Base-by-base conservation (phyloP, 2,888 invertebrate species). In the Choristoneura rosaceana region DNA sequence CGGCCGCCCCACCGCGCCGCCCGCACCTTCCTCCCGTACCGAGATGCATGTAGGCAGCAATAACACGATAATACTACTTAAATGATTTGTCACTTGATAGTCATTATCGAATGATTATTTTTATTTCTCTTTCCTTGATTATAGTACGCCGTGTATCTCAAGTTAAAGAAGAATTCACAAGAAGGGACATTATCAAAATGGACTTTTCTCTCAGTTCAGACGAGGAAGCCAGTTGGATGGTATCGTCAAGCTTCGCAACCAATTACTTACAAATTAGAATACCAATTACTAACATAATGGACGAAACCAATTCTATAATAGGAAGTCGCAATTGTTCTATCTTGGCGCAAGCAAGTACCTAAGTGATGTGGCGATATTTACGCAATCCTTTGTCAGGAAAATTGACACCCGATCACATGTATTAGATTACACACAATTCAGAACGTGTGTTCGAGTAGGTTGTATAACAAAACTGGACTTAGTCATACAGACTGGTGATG, bases 341-440 rank as follows among this genome's bases (percentile, higher is more conserved):
- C 66, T 61, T 34, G 38, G 67, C 41, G 25, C 25, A 25, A 25
- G 25, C 2, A 25, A 0, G 15, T 80, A 83, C 82, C 76, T 75
- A 81, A 77, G 77, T 74, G 74, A 55, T 67, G 67, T 73, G 76
- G 38, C 71, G 66, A 58, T 59, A 74, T 76, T 84, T 81, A 83
- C 81, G 83, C 79, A 83, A 84, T 79, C 77, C 77, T 76, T 77
- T 77, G 81, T 76, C 76, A 75, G 74, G 80, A 75, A 79, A 80
- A 77, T 76, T 77, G 75, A 77, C 78, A 77, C 79, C 74, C 62
- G 47, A 73, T 69, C 74, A 70, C 67, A 73, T 76, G 74, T 64
- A 69, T 71, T 70, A 50, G 17, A 66, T 62, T 73, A 73, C 65
- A 65, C 61, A 45, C 45, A 52, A 68, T 61, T 64, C 59, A 63